These are phyloP conservation scores for Psittacula derbiana DNA, from an alignment of 2,797 vertebrate species.

Conservation along the genomic window DNA sequence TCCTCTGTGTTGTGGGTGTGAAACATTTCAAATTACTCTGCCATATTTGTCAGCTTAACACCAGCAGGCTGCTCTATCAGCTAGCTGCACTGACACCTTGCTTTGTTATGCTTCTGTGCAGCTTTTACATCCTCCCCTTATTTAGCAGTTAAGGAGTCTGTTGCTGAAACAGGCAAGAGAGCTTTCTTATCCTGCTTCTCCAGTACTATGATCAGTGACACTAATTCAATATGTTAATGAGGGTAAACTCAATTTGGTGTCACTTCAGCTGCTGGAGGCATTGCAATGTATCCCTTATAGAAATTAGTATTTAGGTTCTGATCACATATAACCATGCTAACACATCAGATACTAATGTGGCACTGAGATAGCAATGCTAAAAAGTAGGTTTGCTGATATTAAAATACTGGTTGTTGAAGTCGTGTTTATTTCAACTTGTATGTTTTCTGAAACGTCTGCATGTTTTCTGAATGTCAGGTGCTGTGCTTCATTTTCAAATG, in stretches of 20 bases:
- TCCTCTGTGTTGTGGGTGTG: conserved; percentile 29
- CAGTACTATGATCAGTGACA: not conserved
- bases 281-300: not conserved
- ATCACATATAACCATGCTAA: not conserved
- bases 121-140: not conserved
- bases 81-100: not conserved
- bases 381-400: not conserved
- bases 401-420: not conserved
- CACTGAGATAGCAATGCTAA: not conserved
- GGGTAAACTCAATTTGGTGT: not conserved
- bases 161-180: not conserved
- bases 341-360: not conserved
- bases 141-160: not conserved
- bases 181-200: not conserved
- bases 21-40: conserved; percentile 81
- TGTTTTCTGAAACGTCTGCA: not conserved
- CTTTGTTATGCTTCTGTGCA: conserved; percentile 4
- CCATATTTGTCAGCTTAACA: conserved; percentile 85
- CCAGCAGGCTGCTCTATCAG: conserved; percentile 71
- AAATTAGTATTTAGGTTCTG: not conserved
- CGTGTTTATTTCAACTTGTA: not conserved
- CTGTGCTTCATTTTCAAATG: not conserved
- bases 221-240: not conserved
- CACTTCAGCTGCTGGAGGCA: not conserved
- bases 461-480: not conserved